Evolutionary conservation across 2,888 invertebrate species (phyloP), one percentile per base, ranked within the genome.

Genomic region (Eupithecia vulgata): DNA sequence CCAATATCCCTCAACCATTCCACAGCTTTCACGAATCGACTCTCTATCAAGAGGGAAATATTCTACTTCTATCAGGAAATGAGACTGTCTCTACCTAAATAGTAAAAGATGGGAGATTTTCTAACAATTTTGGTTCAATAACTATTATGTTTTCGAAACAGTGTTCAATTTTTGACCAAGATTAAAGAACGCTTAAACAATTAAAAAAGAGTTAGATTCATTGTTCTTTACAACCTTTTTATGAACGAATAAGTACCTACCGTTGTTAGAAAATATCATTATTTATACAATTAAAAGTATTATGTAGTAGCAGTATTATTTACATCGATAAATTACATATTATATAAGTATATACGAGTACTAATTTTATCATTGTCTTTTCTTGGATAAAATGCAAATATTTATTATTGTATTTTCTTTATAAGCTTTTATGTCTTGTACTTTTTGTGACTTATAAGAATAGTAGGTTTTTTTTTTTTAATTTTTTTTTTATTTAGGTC

Each of bases 21-120:
- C 40, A 13, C 37, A 61, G 72, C 61, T 67, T 61, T 37, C 25
- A 45, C 67, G 59, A 68, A 65, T 73, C 66, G 65, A 61, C 68
- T 15, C 64, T 68, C 52, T 67, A 72, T 68, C 57, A 68, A 25
- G 42, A 57, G 25, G 61, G 35, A 59, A 17, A 57, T 68, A 40
- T 68, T 65, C 37, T 37, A 40, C 13, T 65, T 37, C 12, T 35
- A 37, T n/a, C 37, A 21, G 34, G 37, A 17, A 62, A 35, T 21
- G 10, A 64, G 15, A 5, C n/a, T 15, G 34, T 34, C 34, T 34
- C 10, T 17, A 8, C 25, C 13, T 5, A 13, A 21, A 57, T 25
- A 12, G 57, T 57, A 25, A 25, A 25, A 25, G 12, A 57, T 5
- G 13, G 13, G 25, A 57, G 21, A 10, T 21, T 25, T 2, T 57